Conservation (phyloP, 2,888 invertebrate genomes). For the Eilema caniola region DNA sequence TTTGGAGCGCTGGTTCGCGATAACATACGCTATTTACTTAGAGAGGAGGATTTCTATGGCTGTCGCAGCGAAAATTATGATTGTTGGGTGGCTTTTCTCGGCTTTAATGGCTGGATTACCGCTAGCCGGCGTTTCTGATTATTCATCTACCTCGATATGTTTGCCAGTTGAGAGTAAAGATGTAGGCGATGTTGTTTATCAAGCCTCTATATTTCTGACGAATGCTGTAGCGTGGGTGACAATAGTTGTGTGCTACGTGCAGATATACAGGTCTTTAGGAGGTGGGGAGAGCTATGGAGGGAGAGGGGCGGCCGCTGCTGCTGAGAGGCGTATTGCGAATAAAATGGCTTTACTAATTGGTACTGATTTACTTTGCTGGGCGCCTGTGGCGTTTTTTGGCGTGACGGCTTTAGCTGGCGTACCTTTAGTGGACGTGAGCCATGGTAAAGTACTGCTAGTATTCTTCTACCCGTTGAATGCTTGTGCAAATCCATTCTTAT, state of each 20-base stretch:
- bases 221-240: slow-evolving; percentile 94
- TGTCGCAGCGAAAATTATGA: slow-evolving; percentile 92
- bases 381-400: slow-evolving; percentile 96
- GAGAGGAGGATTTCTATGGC: slow-evolving; percentile 92
- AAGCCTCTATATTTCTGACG: slow-evolving; percentile 91
- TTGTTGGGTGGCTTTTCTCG: slow-evolving; percentile 93
- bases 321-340: slow-evolving; percentile 93
- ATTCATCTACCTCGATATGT: slow-evolving; percentile 95
- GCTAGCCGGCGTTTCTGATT: slow-evolving; percentile 94
- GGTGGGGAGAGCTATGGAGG: slow-evolving; percentile 90
- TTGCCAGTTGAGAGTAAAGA: slow-evolving; percentile 94
- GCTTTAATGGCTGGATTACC: slow-evolving; percentile 93
- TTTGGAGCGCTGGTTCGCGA: slow-evolving; percentile 94
- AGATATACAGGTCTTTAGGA: slow-evolving; percentile 94
- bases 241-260: slow-evolving; percentile 94
- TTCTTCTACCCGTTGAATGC: slow-evolving; percentile 97
- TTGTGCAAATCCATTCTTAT: slow-evolving; percentile 97
- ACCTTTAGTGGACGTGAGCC: slow-evolving; percentile 93
- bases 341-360: slow-evolving; percentile 96
- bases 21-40: slow-evolving; percentile 93
- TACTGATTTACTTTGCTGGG: slow-evolving; percentile 94
- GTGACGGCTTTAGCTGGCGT: slow-evolving; percentile 94
- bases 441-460: slow-evolving; percentile 93
- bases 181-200: slow-evolving; percentile 90
- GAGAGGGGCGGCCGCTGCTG: slow-evolving; percentile 87